These are phyloP conservation scores for Mythimna loreyi DNA, from an alignment of 2,888 invertebrate genomes.

Conservation along the genomic window DNA sequence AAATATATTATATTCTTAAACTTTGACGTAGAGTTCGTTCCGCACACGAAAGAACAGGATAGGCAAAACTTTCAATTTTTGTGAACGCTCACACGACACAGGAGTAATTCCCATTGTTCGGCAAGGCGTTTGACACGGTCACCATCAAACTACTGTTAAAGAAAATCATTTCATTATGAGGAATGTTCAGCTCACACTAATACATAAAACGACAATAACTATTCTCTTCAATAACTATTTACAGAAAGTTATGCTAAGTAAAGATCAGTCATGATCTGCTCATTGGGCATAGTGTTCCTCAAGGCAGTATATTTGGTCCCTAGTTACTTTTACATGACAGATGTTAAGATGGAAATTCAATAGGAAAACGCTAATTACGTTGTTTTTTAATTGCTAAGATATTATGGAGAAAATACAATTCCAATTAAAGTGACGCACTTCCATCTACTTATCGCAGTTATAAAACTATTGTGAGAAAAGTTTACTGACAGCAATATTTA, in stretches of 20 bases:
- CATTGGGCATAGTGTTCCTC: not conserved
- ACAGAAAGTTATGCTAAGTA: not conserved
- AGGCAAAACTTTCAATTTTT: too few species aligned
- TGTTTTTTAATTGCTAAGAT: not conserved
- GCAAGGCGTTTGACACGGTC: slow-evolving; percentile 11
- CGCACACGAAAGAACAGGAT: too few species aligned
- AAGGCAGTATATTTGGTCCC: slow-evolving; percentile 3
- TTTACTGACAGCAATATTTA: slow-evolving; percentile 20
- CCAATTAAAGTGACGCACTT: not conserved
- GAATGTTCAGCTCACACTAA: not conserved
- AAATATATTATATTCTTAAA: too few species aligned
- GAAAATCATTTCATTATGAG: not conserved
- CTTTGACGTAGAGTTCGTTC: too few species aligned
- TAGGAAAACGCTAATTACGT: not conserved
- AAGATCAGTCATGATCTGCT: not conserved
- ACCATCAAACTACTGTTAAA: not conserved
- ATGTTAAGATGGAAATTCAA: too few species aligned
- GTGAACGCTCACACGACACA: too few species aligned
- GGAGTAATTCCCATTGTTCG: too few species aligned
- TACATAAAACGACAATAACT: not conserved
- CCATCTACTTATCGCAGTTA: not conserved
- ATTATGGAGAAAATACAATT: not conserved
- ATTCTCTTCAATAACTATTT: not conserved
- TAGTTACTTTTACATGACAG: not conserved
- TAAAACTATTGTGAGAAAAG: slow-evolving; percentile 5